Base-by-base conservation (phyloP, 2,888 invertebrate genomes). In the Drosophila mercatorum region DNA sequence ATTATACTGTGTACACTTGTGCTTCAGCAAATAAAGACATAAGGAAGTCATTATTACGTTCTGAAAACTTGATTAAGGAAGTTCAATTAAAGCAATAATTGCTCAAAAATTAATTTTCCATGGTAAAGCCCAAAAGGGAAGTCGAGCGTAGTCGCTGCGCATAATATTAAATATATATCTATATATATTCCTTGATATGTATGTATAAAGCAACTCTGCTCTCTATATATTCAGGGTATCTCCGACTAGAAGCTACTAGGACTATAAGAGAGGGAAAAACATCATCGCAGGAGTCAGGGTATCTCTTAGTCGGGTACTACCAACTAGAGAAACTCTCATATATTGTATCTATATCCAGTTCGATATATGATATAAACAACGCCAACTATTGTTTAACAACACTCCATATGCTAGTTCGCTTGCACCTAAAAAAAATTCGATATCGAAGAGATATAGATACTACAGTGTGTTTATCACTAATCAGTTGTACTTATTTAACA, bases 401-500 rank as follows among this genome's bases (percentile, higher is more conserved):
- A 8, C 38, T 53, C 38, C 8, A 26, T 26, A 52, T 28, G 7
- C 10, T 1, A 53, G 38, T 26, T 31, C 5, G 5, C 5, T 36
- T 52, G 36, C 17, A 52, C 36, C 12, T 36, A 14, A 8, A 3
- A 36, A 36, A 36, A 17, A 17, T 17, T 12, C 12, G 31, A 51
- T 51, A 51, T 17, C 11, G 17, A 2, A 17, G 11, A 34, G 34
- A 34, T 3, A 6, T 49, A n/a, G 11, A 22, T 43, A 3, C 1
- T 6, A 17, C 17, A 5, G 28, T 38, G 10, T 49, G n/a, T 22
- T 28, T 17, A 38, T 52, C 36, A 38, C 17, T 36, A 34, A 52
- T 52, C 52, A 40, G 41, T 8, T 61, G 46, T 52, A 52, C 17
- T 26, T 34, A 55, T 28, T 40, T 55, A 51, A 38, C n/a, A n/a